Base-by-base conservation (phyloP, 2,113 vertebrate genomes). In the Cinclus cinclus region DNA sequence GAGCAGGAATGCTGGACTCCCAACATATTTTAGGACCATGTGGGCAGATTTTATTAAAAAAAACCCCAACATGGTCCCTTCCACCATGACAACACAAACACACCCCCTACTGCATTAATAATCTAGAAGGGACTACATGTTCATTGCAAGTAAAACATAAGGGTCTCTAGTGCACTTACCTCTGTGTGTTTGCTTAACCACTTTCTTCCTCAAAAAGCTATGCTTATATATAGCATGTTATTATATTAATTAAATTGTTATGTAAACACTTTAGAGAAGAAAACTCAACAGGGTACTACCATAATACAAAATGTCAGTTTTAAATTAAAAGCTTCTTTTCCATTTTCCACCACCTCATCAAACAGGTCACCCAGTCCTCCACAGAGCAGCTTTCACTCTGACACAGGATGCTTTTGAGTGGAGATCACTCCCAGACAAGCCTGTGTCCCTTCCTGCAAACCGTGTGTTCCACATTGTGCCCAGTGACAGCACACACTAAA, bases 21-120 rank as follows among this genome's bases (percentile, higher is more conserved):
- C 25, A 86, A 77, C 11, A 55, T 31, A 52, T 75, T 91, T 91
- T 68, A 74, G 80, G 24, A 82, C 13, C 14, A 46, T 11, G 8
- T 19, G 35, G 59, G n/a, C 27, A 56, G 67, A 71, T 74, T 85
- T 76, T 42, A 47, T 41, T 21, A 30, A 33, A 64, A 64, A 74
- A 55, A 62, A 65, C 17, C 7, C 14, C 33, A 39, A 37, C 20
- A 37, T 11, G 35, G 22, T 39, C 23, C 27, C 52, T 84, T 81
- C 39, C 37, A 78, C 25, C 67, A 12, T 55, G 46, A 55, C 24
- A 95, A 81, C 25, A 83, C 20, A 69, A 85, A 59, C 7, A 56
- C 19, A 23, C 3, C 4, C 28, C 15, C 16, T 59, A 19, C 4
- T 31, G 27, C 47, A 83, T 14, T 0, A 0, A 10, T 11, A 71